Conservation (phyloP, 2,888 invertebrate genomes). For the Erynnis tages region DNA sequence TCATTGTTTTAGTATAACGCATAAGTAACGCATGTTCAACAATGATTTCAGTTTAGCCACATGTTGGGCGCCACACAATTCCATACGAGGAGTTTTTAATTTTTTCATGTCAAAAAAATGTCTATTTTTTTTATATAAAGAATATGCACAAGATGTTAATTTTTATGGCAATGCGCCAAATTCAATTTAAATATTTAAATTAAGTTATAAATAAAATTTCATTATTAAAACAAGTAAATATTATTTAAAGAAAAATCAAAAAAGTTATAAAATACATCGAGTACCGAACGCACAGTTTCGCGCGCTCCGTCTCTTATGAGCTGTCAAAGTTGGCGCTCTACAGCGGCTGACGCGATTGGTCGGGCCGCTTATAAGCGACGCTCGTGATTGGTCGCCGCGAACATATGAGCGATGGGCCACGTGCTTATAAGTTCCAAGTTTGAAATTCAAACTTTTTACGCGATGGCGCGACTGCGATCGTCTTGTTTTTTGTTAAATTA, state of each 20-base stretch:
- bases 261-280: neutral
- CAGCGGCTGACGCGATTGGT: conserved; percentile 70
- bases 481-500: neutral
- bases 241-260: neutral
- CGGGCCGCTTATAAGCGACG: conserved; percentile 68
- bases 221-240: neutral
- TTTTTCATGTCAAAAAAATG: too few species aligned
- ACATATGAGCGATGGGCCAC: conserved; percentile 75
- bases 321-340: conserved; percentile 66
- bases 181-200: too few species aligned
- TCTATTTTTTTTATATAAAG: too few species aligned
- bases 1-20: too few species aligned
- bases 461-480: neutral
- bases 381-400: conserved; percentile 42
- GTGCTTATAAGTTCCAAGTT: conserved; percentile 75
- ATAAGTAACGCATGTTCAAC: too few species aligned
- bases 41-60: too few species aligned
- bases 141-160: too few species aligned
- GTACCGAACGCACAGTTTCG: neutral
- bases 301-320: conserved; percentile 64
- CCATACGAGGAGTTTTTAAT: too few species aligned
- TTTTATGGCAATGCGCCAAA: too few species aligned
- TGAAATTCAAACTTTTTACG: conserved; percentile 63
- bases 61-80: too few species aligned
- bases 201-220: too few species aligned